Conservation (phyloP, 2,888 invertebrate species). For the Sthenelais limicola region DNA sequence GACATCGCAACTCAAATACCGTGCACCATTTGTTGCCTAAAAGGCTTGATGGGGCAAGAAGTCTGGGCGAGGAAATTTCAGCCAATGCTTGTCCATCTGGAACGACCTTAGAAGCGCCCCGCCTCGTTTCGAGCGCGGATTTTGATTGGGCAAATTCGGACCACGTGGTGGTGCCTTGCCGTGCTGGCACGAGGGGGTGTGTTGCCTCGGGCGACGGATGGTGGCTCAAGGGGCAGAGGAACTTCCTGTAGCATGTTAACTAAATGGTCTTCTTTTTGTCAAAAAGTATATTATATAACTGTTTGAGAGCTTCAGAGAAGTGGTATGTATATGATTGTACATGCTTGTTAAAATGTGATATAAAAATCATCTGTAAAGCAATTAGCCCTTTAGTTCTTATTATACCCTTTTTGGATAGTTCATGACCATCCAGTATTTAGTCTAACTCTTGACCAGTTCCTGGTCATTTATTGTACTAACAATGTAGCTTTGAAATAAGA, state of each 20-base stretch:
- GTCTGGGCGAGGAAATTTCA: not conserved
- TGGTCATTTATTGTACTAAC: too few species aligned
- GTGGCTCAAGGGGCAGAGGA: not conserved
- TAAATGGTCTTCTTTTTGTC: too few species aligned
- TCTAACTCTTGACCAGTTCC: too few species aligned
- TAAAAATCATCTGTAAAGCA: too few species aligned
- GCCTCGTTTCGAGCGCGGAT: constrained; percentile 35
- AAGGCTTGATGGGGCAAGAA: constrained; percentile 12
- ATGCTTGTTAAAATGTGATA: too few species aligned
- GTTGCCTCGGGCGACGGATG: constrained; percentile 12
- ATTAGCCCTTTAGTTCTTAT: too few species aligned
- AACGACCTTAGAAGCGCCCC: constrained; percentile 25
- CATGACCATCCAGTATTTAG: too few species aligned
- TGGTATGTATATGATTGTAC: too few species aligned
- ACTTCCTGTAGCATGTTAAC: constrained; percentile 34
- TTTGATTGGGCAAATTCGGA: constrained; percentile 36
- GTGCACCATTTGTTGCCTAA: constrained; percentile 35
- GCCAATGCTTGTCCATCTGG: constrained; percentile 1
- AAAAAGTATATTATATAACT: too few species aligned
- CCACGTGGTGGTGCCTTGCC: constrained; percentile 19
- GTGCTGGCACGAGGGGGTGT: constrained; percentile 2
- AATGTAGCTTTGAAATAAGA: too few species aligned
- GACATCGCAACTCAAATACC: constrained; percentile 21
- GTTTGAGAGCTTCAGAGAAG: too few species aligned
- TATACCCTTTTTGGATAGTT: too few species aligned